Evolutionary conservation across 1,140 invertebrate species (phyloP).

Genomic region (Neuroterus valhalla): DNA sequence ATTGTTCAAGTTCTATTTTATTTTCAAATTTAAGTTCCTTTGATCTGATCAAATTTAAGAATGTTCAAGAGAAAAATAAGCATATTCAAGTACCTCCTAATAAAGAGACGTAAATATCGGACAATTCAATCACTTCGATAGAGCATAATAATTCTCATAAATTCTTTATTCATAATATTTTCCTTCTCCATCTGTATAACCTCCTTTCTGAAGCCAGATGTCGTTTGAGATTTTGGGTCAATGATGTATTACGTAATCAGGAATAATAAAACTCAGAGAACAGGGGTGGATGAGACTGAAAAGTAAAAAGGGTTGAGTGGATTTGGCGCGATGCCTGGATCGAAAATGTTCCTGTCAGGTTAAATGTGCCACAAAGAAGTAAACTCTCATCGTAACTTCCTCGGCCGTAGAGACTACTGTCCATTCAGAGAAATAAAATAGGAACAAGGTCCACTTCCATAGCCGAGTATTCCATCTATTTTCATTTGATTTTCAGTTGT

Average conservation of each 20-base stretch:
- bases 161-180: not conserved
- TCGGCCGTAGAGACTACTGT: not conserved
- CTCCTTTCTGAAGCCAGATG: not conserved
- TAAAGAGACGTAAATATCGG: no score
- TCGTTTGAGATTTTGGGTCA: conserved; percentile 13
- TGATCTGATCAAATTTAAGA: no score
- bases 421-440: not conserved
- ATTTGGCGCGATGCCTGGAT: conserved; percentile 32
- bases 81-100: no score
- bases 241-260: conserved; percentile 23
- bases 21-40: no score
- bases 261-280: conserved; percentile 8
- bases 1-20: not conserved
- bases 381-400: conserved; percentile 7
- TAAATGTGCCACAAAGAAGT: conserved; percentile 19
- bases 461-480: no score
- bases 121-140: no score
- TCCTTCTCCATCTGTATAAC: not conserved
- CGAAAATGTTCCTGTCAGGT: conserved; percentile 22
- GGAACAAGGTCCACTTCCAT: no score
- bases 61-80: no score
- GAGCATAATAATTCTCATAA: no score
- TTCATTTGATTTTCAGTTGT: no score
- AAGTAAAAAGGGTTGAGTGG: not conserved
- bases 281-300: not conserved